Evolutionary conservation across 2,888 invertebrate species (phyloP).

Genomic region (Pachymerium ferrugineum): DNA sequence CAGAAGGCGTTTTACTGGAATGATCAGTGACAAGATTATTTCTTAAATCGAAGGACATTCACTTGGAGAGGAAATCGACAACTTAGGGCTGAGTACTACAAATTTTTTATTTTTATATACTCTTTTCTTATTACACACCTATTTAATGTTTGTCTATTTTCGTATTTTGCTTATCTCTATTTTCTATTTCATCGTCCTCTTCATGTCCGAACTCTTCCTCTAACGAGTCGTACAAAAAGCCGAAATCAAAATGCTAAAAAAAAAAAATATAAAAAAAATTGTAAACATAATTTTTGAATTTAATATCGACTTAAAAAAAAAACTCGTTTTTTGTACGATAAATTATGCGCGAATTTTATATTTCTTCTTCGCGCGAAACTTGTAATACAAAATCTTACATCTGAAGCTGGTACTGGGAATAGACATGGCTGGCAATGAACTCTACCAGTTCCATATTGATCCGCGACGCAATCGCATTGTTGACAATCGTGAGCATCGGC

Average conservation of each 20-base stretch:
- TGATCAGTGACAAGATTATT: not conserved
- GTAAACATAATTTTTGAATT: too few species aligned
- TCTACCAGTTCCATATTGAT: constrained; percentile 41
- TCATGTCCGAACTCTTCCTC: not conserved
- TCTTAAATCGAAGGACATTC: not conserved
- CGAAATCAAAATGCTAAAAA: not conserved
- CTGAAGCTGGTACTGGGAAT: not conserved
- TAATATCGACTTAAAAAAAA: too few species aligned
- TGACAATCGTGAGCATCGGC: constrained; percentile 56
- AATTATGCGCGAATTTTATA: too few species aligned
- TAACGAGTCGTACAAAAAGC: not conserved
- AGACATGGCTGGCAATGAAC: constrained; percentile 36
- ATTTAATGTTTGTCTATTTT: not conserved
- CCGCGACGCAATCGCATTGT: constrained; percentile 64
- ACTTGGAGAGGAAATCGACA: not conserved
- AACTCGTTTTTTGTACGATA: too few species aligned
- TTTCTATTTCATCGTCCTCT: not conserved
- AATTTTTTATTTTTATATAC: not conserved
- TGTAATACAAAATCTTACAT: not conserved
- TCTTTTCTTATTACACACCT: not conserved
- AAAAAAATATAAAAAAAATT: too few species aligned
- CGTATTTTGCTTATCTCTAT: not conserved
- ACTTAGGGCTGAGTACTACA: too few species aligned
- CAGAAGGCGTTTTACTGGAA: not conserved
- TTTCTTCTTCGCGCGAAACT: too few species aligned